Base-by-base conservation (phyloP, 2,797 vertebrate genomes). In the Adrianichthys oophorus region DNA sequence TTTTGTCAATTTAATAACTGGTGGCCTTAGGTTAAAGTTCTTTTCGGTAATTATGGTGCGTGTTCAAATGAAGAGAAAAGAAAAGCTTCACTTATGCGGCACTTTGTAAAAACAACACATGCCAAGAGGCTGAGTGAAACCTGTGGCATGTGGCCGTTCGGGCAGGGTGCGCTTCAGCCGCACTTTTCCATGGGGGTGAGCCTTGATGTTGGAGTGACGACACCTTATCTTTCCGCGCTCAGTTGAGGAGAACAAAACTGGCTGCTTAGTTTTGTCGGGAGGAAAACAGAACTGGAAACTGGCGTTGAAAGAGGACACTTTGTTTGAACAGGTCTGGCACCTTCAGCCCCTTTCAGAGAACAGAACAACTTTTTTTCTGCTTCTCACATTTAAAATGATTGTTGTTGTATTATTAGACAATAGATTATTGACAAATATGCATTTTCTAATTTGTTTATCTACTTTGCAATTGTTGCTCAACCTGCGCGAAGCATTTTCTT, bases 271-370 rank as follows among this genome's bases (percentile, higher is more conserved):
- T 32, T 82, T 75, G 65, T 40, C 45, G 29, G 49, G 63, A 65
- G n/a, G 32, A 44, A 40, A 55, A 76, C 52, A 65, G 68, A 77
- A 49, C 26, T 83, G 71, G 79, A 76, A 82, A 66, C 63, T 62
- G 41, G 71, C 72, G 85, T 57, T 88, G 83, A 90, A 84, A 90
- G 84, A 87, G 79, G 76, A 84, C 81, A 87, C 84, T 88, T 85
- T 85, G 84, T 88, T 85, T 86, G 66, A 87, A 89, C 83, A 89
- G 79, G 79, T 80, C 76, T 75, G 65, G 64, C 79, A 70, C 62
- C 65, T 68, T 54, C 66, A 61, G 12, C 56, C 4, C 18, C 37
- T 53, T 59, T 41, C 16, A 29, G 15, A 48, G 21, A 68, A 62
- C 57, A 54, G 52, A 70, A 66, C 56, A 69, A 42, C 47, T 29